These are phyloP conservation scores for Rana temporaria DNA, from an alignment of 2,113 vertebrate species.

Conservation along the genomic window DNA sequence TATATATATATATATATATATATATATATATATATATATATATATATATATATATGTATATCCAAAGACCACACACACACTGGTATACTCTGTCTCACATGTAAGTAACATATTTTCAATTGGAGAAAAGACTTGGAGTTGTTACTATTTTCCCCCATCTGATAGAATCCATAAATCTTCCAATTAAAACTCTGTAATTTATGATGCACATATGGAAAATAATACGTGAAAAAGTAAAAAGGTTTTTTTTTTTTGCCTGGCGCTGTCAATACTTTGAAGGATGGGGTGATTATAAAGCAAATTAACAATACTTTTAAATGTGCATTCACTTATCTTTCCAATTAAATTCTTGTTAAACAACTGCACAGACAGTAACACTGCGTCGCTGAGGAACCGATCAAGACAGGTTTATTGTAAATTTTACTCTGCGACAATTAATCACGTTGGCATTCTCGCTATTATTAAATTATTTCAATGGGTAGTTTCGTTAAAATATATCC, in stretches of 20 bases:
- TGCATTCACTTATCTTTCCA: slow-evolving; percentile 92
- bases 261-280: slow-evolving; percentile 89
- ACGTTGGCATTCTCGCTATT: slow-evolving; percentile 84
- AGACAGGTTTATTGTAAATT: slow-evolving; percentile 89
- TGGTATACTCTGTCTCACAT: too few species aligned
- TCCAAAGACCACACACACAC: too few species aligned
- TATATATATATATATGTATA: too few species aligned
- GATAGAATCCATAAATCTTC: slow-evolving; percentile 81
- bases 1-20: too few species aligned
- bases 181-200: slow-evolving; percentile 82
- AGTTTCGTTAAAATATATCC: slow-evolving; percentile 81
- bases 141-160: slow-evolving; percentile 58
- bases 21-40: too few species aligned
- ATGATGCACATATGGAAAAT: slow-evolving; percentile 87
- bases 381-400: slow-evolving; percentile 85
- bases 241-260: slow-evolving; percentile 75
- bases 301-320: slow-evolving; percentile 91
- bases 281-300: slow-evolving; percentile 90
- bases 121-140: slow-evolving; percentile 62
- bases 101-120: slow-evolving; percentile 62
- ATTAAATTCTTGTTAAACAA: slow-evolving; percentile 92
- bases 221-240: slow-evolving; percentile 86
- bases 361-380: slow-evolving; percentile 85
- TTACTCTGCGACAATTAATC: slow-evolving; percentile 87
- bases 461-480: slow-evolving; percentile 79